Percentiles rank a stretch among this genome's conserved stretches.
These are phyloP conservation scores for Pteruthius melanotis DNA, from an alignment of 2,113 vertebrate genomes.

Conservation along the genomic window DNA sequence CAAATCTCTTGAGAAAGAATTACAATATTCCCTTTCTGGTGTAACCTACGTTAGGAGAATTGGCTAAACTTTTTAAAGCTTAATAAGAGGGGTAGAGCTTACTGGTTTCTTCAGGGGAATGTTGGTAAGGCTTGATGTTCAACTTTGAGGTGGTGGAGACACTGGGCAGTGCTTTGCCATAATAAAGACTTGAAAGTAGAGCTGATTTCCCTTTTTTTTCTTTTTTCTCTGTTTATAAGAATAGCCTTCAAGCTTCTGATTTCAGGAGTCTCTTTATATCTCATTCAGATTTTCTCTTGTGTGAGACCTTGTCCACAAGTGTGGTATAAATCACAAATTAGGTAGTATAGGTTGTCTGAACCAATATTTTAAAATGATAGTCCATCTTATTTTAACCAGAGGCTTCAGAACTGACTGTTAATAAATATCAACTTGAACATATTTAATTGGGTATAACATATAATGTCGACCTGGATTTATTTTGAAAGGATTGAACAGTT, in stretches of 20 bases:
- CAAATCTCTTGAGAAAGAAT: background rate
- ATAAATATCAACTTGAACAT: background rate
- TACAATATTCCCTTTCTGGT: background rate
- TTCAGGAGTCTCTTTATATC: background rate
- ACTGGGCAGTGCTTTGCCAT: background rate
- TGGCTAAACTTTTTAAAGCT: background rate
- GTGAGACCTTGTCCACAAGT: background rate
- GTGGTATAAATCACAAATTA: background rate
- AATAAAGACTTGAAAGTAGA: background rate
- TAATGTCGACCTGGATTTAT: background rate
- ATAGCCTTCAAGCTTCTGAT: background rate
- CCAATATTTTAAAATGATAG: background rate
- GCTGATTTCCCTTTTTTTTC: background rate
- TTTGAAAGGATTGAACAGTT: background rate
- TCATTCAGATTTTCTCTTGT: rapidly evolving
- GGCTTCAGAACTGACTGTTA: background rate
- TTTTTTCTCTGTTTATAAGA: background rate
- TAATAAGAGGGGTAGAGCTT: background rate
- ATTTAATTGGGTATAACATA: background rate
- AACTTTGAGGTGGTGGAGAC: background rate
- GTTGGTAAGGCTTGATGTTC: background rate
- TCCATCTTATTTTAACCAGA: background rate
- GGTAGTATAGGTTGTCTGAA: background rate
- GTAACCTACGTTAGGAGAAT: background rate
- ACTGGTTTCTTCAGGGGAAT: background rate